These are phyloP conservation scores for Ivindomyrus marchei DNA, from an alignment of 2,113 vertebrate genomes.

Conservation along the genomic window DNA sequence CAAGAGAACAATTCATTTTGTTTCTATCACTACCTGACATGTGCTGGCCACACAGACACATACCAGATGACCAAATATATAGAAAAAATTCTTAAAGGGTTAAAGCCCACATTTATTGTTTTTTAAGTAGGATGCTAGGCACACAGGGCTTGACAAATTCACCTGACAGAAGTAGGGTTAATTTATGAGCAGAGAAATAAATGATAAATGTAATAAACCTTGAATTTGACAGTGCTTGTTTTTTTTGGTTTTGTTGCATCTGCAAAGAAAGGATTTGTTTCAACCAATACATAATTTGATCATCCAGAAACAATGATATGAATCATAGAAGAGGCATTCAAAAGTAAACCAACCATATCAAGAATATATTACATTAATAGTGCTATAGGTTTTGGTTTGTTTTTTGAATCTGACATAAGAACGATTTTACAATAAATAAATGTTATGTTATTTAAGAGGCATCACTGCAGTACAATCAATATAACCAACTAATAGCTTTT, in stretches of 20 bases:
- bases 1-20: conserved; percentile 50
- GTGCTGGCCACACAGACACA: conserved; percentile 23
- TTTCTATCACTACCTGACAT: conserved; percentile 32
- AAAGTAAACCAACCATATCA: conserved; percentile 28
- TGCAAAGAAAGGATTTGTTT: conserved; percentile 43
- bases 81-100: conserved; percentile 31
- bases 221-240: conserved; percentile 48
- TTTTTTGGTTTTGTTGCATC: conserved; percentile 22
- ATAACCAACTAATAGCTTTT: background rate
- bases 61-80: conserved; percentile 21
- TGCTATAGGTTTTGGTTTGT: background rate
- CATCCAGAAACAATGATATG: conserved; percentile 53
- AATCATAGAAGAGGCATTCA: conserved; percentile 37
- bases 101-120: background rate
- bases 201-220: conserved; percentile 31
- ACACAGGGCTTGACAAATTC: background rate
- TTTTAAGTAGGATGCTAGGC: conserved; percentile 10
- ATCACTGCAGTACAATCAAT: background rate
- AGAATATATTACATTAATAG: background rate
- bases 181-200: conserved; percentile 36
- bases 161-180: background rate
- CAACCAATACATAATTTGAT: conserved; percentile 51
- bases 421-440: background rate
- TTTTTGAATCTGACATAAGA: background rate
- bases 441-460: background rate